Percentiles rank a stretch among this genome's conserved stretches.
These are phyloP conservation scores for Subacronicta megacephala DNA, from an alignment of 2,888 invertebrate genomes.

Conservation along the genomic window DNA sequence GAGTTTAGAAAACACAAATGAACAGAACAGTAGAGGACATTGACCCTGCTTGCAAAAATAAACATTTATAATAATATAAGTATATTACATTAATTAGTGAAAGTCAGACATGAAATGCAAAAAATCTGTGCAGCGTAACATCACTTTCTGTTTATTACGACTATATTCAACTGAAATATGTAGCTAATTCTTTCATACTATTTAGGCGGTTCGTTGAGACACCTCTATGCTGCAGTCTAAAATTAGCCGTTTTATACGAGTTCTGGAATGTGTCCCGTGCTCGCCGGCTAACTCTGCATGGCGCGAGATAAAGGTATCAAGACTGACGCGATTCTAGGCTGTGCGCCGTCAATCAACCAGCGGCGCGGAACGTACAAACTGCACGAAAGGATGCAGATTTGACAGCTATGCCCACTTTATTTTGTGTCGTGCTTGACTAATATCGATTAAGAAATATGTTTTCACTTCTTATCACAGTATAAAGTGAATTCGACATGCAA, in stretches of 20 bases:
- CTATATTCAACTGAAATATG: slow-evolving; percentile 20
- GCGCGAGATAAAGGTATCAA: slow-evolving; percentile 36
- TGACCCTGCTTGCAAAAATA: slow-evolving; percentile 19
- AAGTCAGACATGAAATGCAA: slow-evolving; percentile 13
- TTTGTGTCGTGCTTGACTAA: slow-evolving; percentile 14
- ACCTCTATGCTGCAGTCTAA: slow-evolving; percentile 49
- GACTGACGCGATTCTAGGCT: slow-evolving; percentile 25
- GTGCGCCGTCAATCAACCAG: slow-evolving; percentile 41
- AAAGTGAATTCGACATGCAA: slow-evolving; percentile 8
- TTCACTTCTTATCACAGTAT: slow-evolving; percentile 1
- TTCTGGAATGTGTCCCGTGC: slow-evolving; percentile 59
- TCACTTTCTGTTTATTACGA: slow-evolving; percentile 6
- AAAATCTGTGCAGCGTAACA: neutral
- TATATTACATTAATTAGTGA: slow-evolving; percentile 20
- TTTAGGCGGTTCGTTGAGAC: slow-evolving; percentile 47
- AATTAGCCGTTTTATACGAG: slow-evolving; percentile 54
- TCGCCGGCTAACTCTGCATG: slow-evolving; percentile 33
- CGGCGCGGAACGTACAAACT: slow-evolving; percentile 44
- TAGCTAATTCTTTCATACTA: slow-evolving; percentile 40
- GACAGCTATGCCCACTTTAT: slow-evolving; percentile 27
- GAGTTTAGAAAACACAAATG: neutral
- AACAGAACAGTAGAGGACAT: slow-evolving; percentile 11
- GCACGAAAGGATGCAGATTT: slow-evolving; percentile 40
- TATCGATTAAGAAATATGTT: neutral
- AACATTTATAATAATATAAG: slow-evolving; percentile 1